Evolutionary conservation across 1,140 invertebrate species (phyloP).

Genomic region (Eulimnadia texana): DNA sequence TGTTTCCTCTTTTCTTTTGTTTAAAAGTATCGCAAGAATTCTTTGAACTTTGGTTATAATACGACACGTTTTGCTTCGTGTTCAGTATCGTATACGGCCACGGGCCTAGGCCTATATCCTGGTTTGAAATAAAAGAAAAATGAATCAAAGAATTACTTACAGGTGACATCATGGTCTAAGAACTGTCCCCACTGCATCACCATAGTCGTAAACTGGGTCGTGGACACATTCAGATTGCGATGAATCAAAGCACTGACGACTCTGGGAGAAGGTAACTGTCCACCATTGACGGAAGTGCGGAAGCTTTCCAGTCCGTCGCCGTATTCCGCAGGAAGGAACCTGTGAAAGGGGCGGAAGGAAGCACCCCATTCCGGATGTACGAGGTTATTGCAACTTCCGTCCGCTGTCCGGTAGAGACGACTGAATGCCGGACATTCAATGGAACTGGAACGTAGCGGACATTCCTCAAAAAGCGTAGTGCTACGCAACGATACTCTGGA

Average conservation of each 20-base stretch:
- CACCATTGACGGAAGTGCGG: constrained; percentile 20
- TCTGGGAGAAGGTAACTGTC: constrained; percentile 25
- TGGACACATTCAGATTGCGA: constrained; percentile 25
- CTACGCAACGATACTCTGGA: constrained; percentile 30
- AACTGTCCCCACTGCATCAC: constrained; percentile 78
- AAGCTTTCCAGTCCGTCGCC: constrained; percentile 19
- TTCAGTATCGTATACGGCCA: too few species aligned
- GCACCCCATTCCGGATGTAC: constrained; percentile 25
- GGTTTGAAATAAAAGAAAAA: too few species aligned
- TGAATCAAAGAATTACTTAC: too few species aligned
- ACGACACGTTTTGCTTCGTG: too few species aligned
- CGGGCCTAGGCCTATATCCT: too few species aligned
- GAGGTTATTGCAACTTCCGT: constrained; percentile 37
- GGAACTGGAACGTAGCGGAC: constrained; percentile 42
- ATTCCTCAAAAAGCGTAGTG: constrained; percentile 39
- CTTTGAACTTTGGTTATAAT: too few species aligned
- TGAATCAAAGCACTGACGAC: constrained; percentile 26
- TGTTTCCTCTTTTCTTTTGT: too few species aligned
- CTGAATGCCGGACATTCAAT: constrained; percentile 19
- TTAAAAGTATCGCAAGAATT: too few species aligned
- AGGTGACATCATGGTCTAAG: constrained; percentile 63
- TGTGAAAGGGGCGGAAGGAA: constrained; percentile 12
- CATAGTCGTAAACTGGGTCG: constrained; percentile 47
- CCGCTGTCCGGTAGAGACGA: constrained; percentile 28
- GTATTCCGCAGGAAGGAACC: constrained; percentile 16